Percentiles rank a stretch among this genome's conserved stretches.
Conservation (phyloP, 1,140 invertebrate genomes). For the Anastrepha ludens region DNA sequence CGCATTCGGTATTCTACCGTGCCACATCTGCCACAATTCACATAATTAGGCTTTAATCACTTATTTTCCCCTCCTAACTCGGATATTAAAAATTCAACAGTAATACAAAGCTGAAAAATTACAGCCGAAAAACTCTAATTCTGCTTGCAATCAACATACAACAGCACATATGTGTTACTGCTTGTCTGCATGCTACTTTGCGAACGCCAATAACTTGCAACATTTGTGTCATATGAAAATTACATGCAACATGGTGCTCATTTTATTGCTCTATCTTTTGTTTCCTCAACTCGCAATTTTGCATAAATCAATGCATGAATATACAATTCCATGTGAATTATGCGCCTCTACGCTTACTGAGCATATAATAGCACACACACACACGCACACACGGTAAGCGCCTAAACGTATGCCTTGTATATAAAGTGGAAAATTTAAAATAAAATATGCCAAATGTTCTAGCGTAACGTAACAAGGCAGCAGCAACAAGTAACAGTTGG, state of each 20-base stretch:
- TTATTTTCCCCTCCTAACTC: too few species aligned
- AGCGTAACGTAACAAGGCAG: too few species aligned
- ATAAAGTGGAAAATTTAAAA: neutral
- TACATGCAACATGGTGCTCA: neutral
- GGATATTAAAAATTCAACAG: too few species aligned
- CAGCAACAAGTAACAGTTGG: too few species aligned
- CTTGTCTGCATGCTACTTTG: neutral
- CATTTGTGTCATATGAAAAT: neutral
- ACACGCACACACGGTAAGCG: neutral
- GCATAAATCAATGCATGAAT: neutral
- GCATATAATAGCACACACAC: neutral
- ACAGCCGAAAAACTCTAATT: too few species aligned
- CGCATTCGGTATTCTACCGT: too few species aligned
- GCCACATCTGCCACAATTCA: too few species aligned
- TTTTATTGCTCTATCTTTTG: neutral
- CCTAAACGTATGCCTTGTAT: slow-evolving; percentile 14
- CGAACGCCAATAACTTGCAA: neutral
- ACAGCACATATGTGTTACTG: too few species aligned
- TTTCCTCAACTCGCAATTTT: neutral
- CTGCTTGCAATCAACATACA: too few species aligned
- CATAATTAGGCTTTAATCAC: too few species aligned
- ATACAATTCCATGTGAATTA: neutral
- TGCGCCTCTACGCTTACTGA: neutral
- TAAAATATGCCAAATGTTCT: too few species aligned
- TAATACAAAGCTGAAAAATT: too few species aligned